phyloP scores from a whole-genome alignment of 2,797 vertebrate genomes.

The Xenops minutus region DNA sequence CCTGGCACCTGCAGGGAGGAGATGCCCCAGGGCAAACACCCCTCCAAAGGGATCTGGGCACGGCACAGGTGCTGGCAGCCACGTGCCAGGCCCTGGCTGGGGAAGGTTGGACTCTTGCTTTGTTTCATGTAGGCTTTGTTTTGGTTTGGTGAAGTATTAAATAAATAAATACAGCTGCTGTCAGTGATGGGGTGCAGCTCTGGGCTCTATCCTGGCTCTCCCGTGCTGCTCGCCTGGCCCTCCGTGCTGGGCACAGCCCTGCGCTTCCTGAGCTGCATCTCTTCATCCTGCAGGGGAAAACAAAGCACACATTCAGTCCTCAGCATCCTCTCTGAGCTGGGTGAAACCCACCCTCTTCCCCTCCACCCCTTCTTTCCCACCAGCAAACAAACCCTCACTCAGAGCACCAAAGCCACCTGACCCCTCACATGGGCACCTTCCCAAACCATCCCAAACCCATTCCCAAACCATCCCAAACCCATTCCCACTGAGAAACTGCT shows the following conservation, averaged over 20 bases:
- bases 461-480: no score
- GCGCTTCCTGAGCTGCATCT: conserved; percentile 33
- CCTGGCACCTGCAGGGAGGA: not conserved
- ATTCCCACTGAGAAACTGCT: no score
- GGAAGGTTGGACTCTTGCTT: not conserved
- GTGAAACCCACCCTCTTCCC: not conserved
- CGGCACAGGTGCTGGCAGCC: not conserved
- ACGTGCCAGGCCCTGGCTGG: not conserved
- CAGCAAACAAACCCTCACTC: not conserved
- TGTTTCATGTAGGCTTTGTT: not conserved
- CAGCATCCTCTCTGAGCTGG: not conserved
- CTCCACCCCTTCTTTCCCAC: not conserved
- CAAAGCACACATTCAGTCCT: not conserved
- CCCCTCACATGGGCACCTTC: not conserved
- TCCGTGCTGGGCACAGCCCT: not conserved
- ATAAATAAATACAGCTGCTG: not conserved
- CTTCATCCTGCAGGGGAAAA: conserved; percentile 41
- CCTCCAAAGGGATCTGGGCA: not conserved
- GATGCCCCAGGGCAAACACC: not conserved
- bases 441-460: not conserved
- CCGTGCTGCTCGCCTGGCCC: not conserved
- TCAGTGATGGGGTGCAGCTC: not conserved
- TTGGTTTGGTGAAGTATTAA: not conserved
- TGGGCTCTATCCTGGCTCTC: not conserved
- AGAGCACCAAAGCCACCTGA: fast-evolving